These are phyloP conservation scores for Perodicticus potto DNA, from an alignment of 2,797 vertebrate species.

Conservation along the genomic window DNA sequence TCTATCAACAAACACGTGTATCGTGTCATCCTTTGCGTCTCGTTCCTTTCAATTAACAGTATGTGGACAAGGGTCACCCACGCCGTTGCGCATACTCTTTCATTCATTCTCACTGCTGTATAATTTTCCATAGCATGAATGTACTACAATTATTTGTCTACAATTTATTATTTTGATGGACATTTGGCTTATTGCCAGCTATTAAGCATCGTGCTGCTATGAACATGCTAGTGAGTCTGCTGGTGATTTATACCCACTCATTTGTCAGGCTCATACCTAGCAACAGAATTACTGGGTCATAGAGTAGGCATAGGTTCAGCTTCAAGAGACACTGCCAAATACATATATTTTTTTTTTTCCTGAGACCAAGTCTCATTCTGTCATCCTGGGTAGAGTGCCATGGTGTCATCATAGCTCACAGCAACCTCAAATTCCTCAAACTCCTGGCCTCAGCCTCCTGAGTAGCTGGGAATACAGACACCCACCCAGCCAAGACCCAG, in stretches of 20 bases:
- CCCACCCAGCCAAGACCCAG: too few species aligned
- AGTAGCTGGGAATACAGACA: too few species aligned
- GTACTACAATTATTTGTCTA: background rate
- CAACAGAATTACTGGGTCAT: background rate
- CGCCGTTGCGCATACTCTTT: fast-evolving
- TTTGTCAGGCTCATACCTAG: background rate
- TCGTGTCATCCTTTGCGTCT: background rate
- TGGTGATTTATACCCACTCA: background rate
- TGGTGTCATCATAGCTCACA: too few species aligned
- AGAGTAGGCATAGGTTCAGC: background rate
- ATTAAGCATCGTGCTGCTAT: background rate
- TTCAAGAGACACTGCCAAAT: background rate
- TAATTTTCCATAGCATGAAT: background rate
- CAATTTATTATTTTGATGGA: background rate
- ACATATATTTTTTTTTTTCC: too few species aligned
- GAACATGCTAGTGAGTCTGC: background rate
- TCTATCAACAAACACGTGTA: fast-evolving
- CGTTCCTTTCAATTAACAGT: background rate
- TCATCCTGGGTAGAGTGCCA: too few species aligned
- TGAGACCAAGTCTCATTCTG: too few species aligned
- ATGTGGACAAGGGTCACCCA: background rate
- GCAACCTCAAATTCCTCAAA: too few species aligned
- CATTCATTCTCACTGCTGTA: background rate
- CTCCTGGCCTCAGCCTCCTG: too few species aligned
- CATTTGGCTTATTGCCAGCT: background rate